Percentiles rank a stretch among this genome's conserved stretches.
These are phyloP conservation scores for Clarias pachynema DNA, from an alignment of 2,797 vertebrate genomes.

Conservation along the genomic window DNA sequence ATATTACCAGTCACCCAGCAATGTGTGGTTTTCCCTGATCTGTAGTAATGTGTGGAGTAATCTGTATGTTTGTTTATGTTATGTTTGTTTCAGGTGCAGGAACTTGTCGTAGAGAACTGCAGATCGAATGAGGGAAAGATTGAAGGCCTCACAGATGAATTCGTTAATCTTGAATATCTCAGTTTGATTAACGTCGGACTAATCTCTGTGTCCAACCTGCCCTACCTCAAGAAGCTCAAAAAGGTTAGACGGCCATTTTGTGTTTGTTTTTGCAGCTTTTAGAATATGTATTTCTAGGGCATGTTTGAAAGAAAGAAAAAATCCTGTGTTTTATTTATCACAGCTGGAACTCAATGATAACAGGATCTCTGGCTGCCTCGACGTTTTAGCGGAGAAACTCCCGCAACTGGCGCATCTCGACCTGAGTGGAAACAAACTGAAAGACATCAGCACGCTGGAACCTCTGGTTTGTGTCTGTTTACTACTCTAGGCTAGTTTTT, in stretches of 20 bases:
- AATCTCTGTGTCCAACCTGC: conserved; percentile 87
- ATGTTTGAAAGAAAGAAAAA: neutral
- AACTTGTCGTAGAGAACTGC: conserved; percentile 92
- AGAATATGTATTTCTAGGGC: neutral
- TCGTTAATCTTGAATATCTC: conserved; percentile 91
- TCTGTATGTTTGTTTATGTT: neutral
- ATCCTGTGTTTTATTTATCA: conserved; percentile 50
- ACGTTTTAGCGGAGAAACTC: conserved; percentile 91
- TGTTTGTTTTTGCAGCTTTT: neutral
- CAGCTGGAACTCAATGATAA: conserved; percentile 94
- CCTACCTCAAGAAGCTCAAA: conserved; percentile 91
- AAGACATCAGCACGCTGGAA: conserved; percentile 93
- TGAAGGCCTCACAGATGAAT: conserved; percentile 88
- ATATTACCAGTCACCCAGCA: too few species aligned
- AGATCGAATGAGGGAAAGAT: conserved; percentile 88
- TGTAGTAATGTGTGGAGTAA: too few species aligned
- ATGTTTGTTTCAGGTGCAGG: conserved; percentile 79
- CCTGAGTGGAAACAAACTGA: conserved; percentile 93
- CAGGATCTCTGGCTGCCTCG: conserved; percentile 89
- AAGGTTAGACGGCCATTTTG: conserved; percentile 75
- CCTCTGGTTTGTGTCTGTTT: conserved; percentile 78
- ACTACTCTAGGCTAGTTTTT: neutral
- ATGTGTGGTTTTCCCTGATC: too few species aligned
- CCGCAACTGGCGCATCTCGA: conserved; percentile 93
- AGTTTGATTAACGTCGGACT: conserved; percentile 92